phyloP scores from a whole-genome alignment of 2,113 vertebrate genomes.

The Plecotus auritus region DNA sequence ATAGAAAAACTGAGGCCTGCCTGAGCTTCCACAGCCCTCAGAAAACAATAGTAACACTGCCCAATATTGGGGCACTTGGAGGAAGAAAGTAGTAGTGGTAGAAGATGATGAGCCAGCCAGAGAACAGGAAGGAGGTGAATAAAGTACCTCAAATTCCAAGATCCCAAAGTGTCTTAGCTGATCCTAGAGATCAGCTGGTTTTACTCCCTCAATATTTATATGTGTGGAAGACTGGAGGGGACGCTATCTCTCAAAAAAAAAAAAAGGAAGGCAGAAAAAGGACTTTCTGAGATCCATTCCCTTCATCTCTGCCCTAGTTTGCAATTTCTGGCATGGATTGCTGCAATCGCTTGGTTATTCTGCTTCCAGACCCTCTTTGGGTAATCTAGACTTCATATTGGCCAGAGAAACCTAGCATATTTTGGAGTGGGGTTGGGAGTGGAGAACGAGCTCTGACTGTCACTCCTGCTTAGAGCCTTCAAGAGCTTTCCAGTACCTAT shows the following conservation, averaged over 20 bases:
- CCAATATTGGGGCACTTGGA: neutral
- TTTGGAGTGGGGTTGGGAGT: neutral
- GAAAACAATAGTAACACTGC: neutral
- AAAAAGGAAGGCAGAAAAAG: neutral
- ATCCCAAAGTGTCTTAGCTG: neutral
- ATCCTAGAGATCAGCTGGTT: constrained; percentile 2
- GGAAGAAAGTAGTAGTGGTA: neutral
- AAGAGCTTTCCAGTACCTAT: neutral
- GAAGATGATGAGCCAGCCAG: neutral
- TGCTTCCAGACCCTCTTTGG: neutral
- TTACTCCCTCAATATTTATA: neutral
- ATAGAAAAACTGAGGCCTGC: neutral
- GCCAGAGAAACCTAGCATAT: neutral
- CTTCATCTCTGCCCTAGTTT: constrained; percentile 26
- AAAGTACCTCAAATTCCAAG: neutral
- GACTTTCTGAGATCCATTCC: neutral
- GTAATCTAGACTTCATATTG: neutral
- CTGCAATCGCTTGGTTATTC: neutral
- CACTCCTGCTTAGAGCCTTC: neutral
- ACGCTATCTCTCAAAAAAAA: neutral
- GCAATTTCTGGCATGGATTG: neutral
- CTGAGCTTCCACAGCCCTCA: neutral
- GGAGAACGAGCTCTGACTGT: neutral
- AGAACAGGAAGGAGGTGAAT: neutral
- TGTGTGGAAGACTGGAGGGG: neutral